Conservation (phyloP, 2,888 invertebrate species). For the Oscheius sp. region DNA sequence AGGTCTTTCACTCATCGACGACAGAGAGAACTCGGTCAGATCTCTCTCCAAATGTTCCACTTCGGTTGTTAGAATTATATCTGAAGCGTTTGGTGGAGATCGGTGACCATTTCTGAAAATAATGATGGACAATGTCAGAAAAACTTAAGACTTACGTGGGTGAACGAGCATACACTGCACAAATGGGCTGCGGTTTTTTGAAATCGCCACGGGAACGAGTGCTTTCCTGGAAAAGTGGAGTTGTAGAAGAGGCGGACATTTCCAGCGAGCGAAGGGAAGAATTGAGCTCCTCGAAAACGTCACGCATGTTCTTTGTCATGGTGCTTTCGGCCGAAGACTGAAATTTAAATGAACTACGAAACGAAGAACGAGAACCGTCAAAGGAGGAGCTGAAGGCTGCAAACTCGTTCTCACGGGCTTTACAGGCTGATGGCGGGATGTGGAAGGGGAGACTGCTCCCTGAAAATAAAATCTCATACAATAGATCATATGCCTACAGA, state of each 20-base stretch:
- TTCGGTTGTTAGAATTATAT: constrained; percentile 32
- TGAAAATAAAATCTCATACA: not conserved
- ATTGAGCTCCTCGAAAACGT: constrained; percentile 34
- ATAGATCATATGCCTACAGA: constrained; percentile 4
- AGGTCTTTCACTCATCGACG: constrained; percentile 47
- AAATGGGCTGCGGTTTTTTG: constrained; percentile 27
- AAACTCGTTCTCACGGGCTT: constrained; percentile 39
- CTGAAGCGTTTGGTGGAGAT: constrained; percentile 15
- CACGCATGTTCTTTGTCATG: constrained; percentile 35
- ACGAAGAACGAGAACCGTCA: constrained; percentile 34
- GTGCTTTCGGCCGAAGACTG: constrained; percentile 45
- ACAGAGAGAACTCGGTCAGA: constrained; percentile 57
- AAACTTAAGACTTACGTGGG: constrained; percentile 16
- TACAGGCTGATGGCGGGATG: constrained; percentile 50
- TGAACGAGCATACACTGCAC: constrained; percentile 37
- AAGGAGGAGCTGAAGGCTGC: constrained; percentile 58
- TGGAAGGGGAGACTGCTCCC: constrained; percentile 32
- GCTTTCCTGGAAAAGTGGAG: constrained; percentile 5
- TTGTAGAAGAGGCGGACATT: constrained; percentile 6
- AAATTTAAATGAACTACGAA: not conserved
- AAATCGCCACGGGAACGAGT: constrained; percentile 4
- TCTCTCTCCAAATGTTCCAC: constrained; percentile 54
- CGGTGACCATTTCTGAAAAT: constrained; percentile 20
- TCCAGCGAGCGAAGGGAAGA: constrained; percentile 35
- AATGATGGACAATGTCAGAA: not conserved